These are phyloP conservation scores for Lipophrys pholis DNA, from an alignment of 2,113 vertebrate species.

Conservation along the genomic window DNA sequence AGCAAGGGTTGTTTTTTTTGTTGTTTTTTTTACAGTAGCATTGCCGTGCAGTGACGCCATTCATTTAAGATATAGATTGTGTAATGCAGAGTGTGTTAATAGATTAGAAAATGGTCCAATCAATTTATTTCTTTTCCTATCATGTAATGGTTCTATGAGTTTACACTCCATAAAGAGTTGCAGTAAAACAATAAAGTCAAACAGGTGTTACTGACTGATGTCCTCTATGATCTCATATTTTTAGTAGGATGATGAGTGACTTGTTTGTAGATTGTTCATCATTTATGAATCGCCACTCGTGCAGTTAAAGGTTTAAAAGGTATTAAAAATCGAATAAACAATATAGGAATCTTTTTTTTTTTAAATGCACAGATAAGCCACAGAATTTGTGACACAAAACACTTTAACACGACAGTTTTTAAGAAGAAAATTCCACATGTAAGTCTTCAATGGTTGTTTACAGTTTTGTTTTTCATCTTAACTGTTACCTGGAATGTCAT, in stretches of 20 bases:
- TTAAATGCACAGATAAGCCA: not conserved
- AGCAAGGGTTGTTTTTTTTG: conserved; percentile 7
- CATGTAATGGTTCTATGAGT: conserved; percentile 16
- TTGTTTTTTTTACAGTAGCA: conserved; percentile 5
- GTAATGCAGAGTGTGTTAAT: not conserved
- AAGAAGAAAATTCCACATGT: too few species aligned
- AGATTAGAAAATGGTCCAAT: not conserved
- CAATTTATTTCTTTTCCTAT: not conserved
- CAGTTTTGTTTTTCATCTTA: not conserved
- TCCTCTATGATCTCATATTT: not conserved
- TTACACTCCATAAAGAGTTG: not conserved
- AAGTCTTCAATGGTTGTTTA: not conserved
- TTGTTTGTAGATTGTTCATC: not conserved
- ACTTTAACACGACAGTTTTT: too few species aligned
- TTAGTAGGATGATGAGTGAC: too few species aligned
- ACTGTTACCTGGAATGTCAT: too few species aligned
- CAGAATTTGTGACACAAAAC: too few species aligned
- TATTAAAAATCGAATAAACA: too few species aligned
- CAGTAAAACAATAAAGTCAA: not conserved
- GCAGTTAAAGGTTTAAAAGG: too few species aligned
- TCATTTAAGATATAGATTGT: conserved; percentile 5
- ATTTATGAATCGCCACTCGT: not conserved
- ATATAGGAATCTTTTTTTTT: not conserved
- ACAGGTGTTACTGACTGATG: not conserved
- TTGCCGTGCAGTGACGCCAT: conserved; percentile 3